Conservation (phyloP, 2,797 vertebrate genomes). For the Enteromius anoplus region DNA sequence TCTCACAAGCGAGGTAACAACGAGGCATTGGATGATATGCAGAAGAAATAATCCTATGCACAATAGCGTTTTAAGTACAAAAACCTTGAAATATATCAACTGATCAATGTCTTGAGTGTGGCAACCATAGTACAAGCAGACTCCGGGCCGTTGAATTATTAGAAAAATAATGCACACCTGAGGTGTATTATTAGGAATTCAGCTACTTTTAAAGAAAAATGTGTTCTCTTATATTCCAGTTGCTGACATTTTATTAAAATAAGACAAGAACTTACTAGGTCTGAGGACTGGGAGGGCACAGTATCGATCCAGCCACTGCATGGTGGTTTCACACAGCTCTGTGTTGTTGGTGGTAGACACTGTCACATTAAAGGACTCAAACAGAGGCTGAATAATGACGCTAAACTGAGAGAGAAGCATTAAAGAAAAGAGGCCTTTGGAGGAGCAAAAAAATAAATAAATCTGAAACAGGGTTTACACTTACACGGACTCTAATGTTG, state of each 20-base stretch:
- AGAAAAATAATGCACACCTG: too few species aligned
- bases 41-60: too few species aligned
- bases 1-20: too few species aligned
- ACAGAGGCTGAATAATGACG: slow-evolving; percentile 93
- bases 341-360: slow-evolving; percentile 88
- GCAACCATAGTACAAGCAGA: too few species aligned
- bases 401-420: slow-evolving; percentile 82
- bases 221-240: not conserved
- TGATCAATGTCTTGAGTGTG: too few species aligned
- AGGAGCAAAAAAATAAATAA: not conserved
- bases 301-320: slow-evolving; percentile 91
- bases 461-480: not conserved
- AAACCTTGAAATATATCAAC: too few species aligned
- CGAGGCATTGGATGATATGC: too few species aligned
- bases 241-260: not conserved
- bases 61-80: too few species aligned
- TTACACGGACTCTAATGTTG: not conserved
- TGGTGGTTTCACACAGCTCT: slow-evolving; percentile 84
- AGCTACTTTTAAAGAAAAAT: too few species aligned
- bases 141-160: too few species aligned
- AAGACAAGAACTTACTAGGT: slow-evolving; percentile 84
- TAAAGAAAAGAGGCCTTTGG: slow-evolving; percentile 38
- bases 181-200: not conserved
- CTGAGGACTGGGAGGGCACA: slow-evolving; percentile 90
- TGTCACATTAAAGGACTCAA: slow-evolving; percentile 91